Conservation (phyloP, 2,888 invertebrate genomes). For the Ptilodon capucinus region DNA sequence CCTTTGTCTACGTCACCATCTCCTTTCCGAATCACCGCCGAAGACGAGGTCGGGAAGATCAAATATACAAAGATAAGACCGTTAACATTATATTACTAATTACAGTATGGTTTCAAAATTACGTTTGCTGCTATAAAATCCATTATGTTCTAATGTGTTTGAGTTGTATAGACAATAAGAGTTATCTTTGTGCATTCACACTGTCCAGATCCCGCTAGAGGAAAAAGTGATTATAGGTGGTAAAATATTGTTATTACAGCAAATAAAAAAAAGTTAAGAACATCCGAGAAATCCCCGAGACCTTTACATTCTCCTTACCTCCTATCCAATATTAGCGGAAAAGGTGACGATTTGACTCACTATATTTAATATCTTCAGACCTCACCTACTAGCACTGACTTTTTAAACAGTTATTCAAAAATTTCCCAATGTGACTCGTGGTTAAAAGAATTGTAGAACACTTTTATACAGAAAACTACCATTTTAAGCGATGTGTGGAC, state of each 20-base stretch:
- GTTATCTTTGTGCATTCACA: conserved; percentile 5
- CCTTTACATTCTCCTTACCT: too few species aligned
- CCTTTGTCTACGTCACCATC: conserved; percentile 51
- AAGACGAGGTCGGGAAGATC: conserved; percentile 24
- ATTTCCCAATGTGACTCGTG: too few species aligned
- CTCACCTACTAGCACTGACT: too few species aligned
- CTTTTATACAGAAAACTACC: too few species aligned
- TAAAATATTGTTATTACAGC: not conserved
- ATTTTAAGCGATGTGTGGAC: too few species aligned
- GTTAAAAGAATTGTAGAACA: too few species aligned
- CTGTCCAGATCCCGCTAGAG: conserved; percentile 23
- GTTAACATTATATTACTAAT: conserved; percentile 25
- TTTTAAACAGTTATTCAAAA: too few species aligned
- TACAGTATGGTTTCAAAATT: conserved; percentile 24
- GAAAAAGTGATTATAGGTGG: conserved; percentile 14
- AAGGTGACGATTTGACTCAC: too few species aligned
- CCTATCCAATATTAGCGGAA: too few species aligned
- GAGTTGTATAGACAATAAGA: conserved; percentile 16
- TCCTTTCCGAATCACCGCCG: conserved; percentile 48
- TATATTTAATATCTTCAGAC: too few species aligned
- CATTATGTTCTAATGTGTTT: conserved; percentile 18
- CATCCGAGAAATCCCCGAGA: too few species aligned
- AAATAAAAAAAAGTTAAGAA: too few species aligned
- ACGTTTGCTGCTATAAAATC: conserved; percentile 25
- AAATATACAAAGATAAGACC: conserved; percentile 14